phyloP scores from a whole-genome alignment of 2,113 vertebrate genomes.

The Microtus richardsoni region DNA sequence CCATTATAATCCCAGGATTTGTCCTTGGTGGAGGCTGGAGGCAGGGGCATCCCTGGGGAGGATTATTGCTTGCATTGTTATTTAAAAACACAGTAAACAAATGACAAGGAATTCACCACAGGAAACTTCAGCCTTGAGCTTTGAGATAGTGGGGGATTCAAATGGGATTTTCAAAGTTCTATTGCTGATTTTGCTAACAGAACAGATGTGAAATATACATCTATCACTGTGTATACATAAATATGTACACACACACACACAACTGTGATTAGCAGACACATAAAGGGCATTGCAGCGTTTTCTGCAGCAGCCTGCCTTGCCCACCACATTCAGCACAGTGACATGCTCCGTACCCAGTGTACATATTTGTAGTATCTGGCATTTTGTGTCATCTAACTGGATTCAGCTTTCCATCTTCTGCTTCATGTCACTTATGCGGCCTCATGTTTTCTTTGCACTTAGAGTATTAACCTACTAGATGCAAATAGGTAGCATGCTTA shows the following conservation, averaged over 20 bases:
- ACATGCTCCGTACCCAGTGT: not conserved
- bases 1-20: conserved; percentile 68
- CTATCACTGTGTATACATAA: not conserved
- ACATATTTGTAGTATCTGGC: not conserved
- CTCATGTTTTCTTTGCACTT: not conserved
- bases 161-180: conserved; percentile 75
- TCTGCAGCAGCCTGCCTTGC: not conserved
- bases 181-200: conserved; percentile 51
- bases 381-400: conserved; percentile 1
- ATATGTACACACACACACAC: no score
- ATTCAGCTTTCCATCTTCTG: not conserved
- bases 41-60: conserved; percentile 40
- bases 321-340: not conserved
- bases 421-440: not conserved
- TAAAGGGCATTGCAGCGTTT: no score
- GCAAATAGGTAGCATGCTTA: conserved; percentile 19
- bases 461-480: not conserved
- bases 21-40: conserved; percentile 46
- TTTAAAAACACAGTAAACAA: conserved; percentile 76
- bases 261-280: no score
- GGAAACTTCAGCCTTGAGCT: conserved; percentile 62
- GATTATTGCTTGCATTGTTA: conserved; percentile 75
- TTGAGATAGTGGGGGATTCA: conserved; percentile 68
- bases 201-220: conserved; percentile 30
- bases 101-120: conserved; percentile 54